Conservation (phyloP, 2,113 vertebrate species). For the Rhipidura dahli region DNA sequence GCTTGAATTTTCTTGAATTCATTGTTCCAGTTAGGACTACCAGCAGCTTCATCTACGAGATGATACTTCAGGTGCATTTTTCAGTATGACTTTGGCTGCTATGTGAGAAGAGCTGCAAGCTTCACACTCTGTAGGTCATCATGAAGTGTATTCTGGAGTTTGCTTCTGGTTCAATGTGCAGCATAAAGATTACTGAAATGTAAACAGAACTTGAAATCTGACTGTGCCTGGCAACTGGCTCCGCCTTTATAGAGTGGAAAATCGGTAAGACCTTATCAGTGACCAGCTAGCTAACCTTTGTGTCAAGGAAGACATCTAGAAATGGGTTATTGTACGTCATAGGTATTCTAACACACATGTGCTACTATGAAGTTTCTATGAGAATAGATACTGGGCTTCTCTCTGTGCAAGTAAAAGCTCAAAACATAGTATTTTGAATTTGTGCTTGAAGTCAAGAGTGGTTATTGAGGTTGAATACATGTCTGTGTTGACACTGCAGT, state of each 20-base stretch:
- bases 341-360: neutral
- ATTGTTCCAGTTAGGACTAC: neutral
- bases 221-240: constrained; percentile 18
- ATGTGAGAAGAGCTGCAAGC: neutral
- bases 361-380: rapidly evolving
- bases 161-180: constrained; percentile 29
- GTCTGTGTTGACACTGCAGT: rapidly evolving
- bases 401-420: neutral
- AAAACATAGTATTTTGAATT: neutral
- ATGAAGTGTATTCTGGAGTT: neutral
- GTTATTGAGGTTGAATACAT: neutral
- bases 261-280: neutral
- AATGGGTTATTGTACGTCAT: neutral
- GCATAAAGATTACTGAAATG: constrained; percentile 14
- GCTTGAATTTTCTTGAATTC: neutral
- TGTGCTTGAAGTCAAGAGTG: neutral
- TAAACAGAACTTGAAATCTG: constrained; percentile 3
- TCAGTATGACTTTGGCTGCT: neutral
- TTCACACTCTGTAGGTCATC: neutral
- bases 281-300: neutral
- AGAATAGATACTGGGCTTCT: neutral
- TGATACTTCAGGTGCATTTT: neutral
- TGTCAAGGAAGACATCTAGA: neutral
- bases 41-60: neutral
- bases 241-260: constrained; percentile 25